These are phyloP conservation scores for Tenebrio molitor DNA, from an alignment of 1,140 invertebrate species.

Conservation along the genomic window DNA sequence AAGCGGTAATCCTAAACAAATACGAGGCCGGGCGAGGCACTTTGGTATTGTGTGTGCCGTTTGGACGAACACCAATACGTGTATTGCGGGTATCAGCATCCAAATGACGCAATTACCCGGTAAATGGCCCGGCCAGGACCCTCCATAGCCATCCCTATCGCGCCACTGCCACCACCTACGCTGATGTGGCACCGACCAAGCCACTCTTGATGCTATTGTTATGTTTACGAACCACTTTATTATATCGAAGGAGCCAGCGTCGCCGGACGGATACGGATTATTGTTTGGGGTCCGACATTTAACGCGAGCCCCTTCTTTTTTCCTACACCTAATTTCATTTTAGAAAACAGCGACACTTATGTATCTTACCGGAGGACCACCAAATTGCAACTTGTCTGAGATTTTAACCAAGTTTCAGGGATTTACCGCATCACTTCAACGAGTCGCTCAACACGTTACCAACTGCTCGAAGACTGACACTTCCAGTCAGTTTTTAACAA, in stretches of 20 bases:
- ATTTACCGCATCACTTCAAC: too few relatives aligned
- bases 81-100: conserved; percentile 58
- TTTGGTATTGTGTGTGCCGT: conserved; percentile 46
- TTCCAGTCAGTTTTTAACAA: too few relatives aligned
- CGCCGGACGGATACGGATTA: conserved; percentile 9
- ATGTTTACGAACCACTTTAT: conserved; percentile 40
- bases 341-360: too few relatives aligned
- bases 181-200: conserved; percentile 20
- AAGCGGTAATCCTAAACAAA: conserved; percentile 58
- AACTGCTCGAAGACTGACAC: too few relatives aligned
- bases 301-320: background rate
- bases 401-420: too few relatives aligned
- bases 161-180: conserved; percentile 15
- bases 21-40: conserved; percentile 50
- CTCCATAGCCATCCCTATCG: conserved; percentile 44
- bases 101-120: conserved; percentile 56
- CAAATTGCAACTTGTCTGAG: too few relatives aligned
- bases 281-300: conserved; percentile 7
- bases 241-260: conserved; percentile 22
- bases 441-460: too few relatives aligned
- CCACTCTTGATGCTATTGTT: conserved; percentile 40
- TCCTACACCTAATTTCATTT: conserved; percentile 8
- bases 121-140: conserved; percentile 54
- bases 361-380: too few relatives aligned
- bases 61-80: conserved; percentile 44